Percentiles rank a stretch among this genome's conserved stretches.
Evolutionary conservation across 2,113 vertebrate genomes (phyloP).

Genomic region (Coreoperca whiteheadi): DNA sequence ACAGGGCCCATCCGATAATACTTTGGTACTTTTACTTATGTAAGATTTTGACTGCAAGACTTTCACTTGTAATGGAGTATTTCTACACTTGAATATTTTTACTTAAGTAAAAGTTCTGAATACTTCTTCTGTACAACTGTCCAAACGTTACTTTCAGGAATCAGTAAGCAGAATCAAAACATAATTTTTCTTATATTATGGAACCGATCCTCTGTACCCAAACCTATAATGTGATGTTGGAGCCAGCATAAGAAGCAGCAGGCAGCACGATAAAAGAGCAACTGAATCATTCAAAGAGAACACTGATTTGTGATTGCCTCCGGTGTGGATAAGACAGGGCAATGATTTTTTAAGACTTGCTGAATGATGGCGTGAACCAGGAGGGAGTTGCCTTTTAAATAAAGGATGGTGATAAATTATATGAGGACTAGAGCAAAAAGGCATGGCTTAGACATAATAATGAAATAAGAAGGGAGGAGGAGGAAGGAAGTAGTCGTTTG

Average conservation of each 20-base stretch:
- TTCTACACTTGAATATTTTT: not conserved
- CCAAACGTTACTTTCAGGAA: not conserved
- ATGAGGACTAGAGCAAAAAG: conserved; percentile 52
- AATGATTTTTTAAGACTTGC: conserved; percentile 64
- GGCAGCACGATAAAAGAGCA: conserved; percentile 42
- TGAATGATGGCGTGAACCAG: conserved; percentile 66
- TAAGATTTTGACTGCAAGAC: not conserved
- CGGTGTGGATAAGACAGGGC: conserved; percentile 52
- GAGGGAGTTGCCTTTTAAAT: conserved; percentile 66
- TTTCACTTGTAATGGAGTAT: not conserved
- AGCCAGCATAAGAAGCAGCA: conserved; percentile 21
- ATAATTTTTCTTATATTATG: not conserved
- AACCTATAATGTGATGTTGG: conserved; percentile 7
- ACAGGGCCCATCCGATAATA: not conserved
- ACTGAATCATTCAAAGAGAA: conserved; percentile 58
- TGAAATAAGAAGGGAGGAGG: conserved; percentile 26
- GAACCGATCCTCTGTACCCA: not conserved
- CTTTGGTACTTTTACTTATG: not conserved
- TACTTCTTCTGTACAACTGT: not conserved
- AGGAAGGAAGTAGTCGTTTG: conserved; percentile 10
- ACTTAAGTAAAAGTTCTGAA: not conserved
- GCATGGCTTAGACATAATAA: conserved; percentile 32
- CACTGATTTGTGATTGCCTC: conserved; percentile 63
- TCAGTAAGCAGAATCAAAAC: not conserved
- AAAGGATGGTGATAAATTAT: conserved; percentile 62